Conservation (phyloP, 2,888 invertebrate genomes). For the Cybosia mesomella region DNA sequence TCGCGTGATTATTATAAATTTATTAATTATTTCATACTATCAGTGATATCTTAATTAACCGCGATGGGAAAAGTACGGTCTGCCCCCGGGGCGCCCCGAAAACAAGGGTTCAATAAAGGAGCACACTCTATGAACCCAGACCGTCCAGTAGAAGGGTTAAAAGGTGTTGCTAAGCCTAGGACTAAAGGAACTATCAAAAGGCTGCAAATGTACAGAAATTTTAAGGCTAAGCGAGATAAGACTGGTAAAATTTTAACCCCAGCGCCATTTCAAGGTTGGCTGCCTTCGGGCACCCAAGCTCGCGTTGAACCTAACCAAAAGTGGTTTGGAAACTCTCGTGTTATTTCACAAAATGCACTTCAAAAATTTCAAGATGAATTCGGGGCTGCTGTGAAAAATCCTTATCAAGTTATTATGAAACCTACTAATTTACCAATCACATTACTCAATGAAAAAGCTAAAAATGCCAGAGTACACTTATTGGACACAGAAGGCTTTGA, state of each 20-base stretch:
- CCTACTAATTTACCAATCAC: slow-evolving; percentile 98
- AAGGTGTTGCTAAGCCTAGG: slow-evolving; percentile 94
- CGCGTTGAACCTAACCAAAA: slow-evolving; percentile 98
- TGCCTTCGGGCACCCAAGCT: slow-evolving; percentile 95
- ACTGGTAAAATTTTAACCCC: slow-evolving; percentile 96
- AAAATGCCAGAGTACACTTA: slow-evolving; percentile 96
- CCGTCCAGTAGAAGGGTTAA: slow-evolving; percentile 91
- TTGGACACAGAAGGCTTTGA: slow-evolving; percentile 98
- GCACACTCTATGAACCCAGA: slow-evolving; percentile 98
- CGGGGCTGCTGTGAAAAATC: slow-evolving; percentile 97
- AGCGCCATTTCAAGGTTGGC: slow-evolving; percentile 97
- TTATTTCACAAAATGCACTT: slow-evolving; percentile 96
- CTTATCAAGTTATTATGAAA: slow-evolving; percentile 99
- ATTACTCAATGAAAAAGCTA: slow-evolving; percentile 96
- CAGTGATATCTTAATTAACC: slow-evolving; percentile 24
- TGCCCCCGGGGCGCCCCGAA: slow-evolving; percentile 91
- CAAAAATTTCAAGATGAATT: slow-evolving; percentile 98
- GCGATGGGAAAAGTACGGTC: slow-evolving; percentile 93
- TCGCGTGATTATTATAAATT: slow-evolving; percentile 38
- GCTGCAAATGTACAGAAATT: slow-evolving; percentile 99
- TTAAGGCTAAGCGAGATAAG: slow-evolving; percentile 97
- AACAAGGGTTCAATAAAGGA: slow-evolving; percentile 94
- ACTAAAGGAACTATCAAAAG: slow-evolving; percentile 98
- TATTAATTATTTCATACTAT: slow-evolving; percentile 23
- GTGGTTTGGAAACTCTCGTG: slow-evolving; percentile 99